These are phyloP conservation scores for Cephalotes varians DNA, from an alignment of 2,888 invertebrate genomes.

Conservation along the genomic window DNA sequence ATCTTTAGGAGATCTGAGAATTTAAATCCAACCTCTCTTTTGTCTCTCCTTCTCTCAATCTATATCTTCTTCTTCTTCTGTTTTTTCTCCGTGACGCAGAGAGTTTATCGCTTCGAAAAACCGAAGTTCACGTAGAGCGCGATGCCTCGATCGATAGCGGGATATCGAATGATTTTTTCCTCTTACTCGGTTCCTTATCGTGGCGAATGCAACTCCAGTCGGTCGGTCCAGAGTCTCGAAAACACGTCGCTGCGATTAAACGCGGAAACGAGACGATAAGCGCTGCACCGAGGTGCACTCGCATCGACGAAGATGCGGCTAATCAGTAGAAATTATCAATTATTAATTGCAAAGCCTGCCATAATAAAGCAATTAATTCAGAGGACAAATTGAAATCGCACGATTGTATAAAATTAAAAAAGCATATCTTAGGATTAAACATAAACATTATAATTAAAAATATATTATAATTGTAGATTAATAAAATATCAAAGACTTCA, in stretches of 20 bases:
- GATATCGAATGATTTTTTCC: slow-evolving; percentile 51
- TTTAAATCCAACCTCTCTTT: neutral
- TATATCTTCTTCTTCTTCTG: slow-evolving; percentile 41
- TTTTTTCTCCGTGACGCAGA: slow-evolving; percentile 54
- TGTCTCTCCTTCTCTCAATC: slow-evolving; percentile 40
- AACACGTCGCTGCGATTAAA: slow-evolving; percentile 47
- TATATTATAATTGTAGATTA: no score
- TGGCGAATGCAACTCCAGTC: slow-evolving; percentile 31
- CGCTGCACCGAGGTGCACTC: slow-evolving; percentile 27
- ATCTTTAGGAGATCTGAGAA: slow-evolving; percentile 9
- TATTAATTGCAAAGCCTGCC: slow-evolving; percentile 8
- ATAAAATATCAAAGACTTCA: neutral
- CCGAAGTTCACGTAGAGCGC: slow-evolving; percentile 62
- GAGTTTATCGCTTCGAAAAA: slow-evolving; percentile 70
- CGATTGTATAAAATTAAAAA: neutral
- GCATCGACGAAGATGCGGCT: slow-evolving; percentile 27
- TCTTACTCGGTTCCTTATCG: slow-evolving; percentile 38
- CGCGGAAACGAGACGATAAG: slow-evolving; percentile 49
- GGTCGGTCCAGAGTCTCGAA: slow-evolving; percentile 52
- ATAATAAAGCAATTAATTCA: slow-evolving; percentile 26
- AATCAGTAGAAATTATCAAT: slow-evolving; percentile 42
- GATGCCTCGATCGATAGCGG: slow-evolving; percentile 55
- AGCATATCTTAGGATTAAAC: neutral
- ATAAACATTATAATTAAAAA: no score
- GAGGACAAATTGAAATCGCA: neutral